Base-by-base conservation (phyloP, 2,797 vertebrate species). In the Tadarida brasiliensis region DNA sequence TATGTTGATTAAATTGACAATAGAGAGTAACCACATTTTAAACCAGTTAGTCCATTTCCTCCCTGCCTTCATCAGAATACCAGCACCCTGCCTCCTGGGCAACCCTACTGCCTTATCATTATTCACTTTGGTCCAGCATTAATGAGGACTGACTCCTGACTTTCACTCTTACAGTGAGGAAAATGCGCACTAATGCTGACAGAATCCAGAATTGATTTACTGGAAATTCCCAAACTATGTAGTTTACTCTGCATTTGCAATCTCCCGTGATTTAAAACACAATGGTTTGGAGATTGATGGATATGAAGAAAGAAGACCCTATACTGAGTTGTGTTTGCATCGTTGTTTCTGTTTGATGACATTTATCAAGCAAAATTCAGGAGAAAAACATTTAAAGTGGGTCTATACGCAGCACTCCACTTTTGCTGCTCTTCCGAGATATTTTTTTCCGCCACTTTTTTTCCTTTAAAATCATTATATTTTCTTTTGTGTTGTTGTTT, bases 381-480 rank as follows among this genome's bases (percentile, higher is more conserved):
- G 65, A 19, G 16, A 87, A 78, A 77, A 92, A 19, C 17, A 77
- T 57, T 24, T 20, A 71, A 71, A 76, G 11, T 65, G 30, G 6
- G 8, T 94, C 26, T 94, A 10, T 51, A 11, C 3, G 8, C 3
- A 63, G 49, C 2, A 19, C 0, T 63, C 28, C 10, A 44, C 47
- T 80, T 74, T 83, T 65, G 22, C 12, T 51, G 22, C 74, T 80
- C 26, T 77, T 84, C 44, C 26, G 65, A 91, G 71, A 5, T 74
- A 20, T 19, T 96, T 87, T 94, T 95, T 83, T 88, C 3, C 17
- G 57, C 39, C 3, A 30, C 14, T 94, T 56, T 26, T 4, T 85
- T 76, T 65, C 57, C 77, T 90, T 93, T 51, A 77, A 86, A 93
- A 80, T 44, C 19, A 74, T 54, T 87, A 0, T n/a, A 90, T 94